phyloP scores from a whole-genome alignment of 2,888 invertebrate genomes.

The Troilus luridus region DNA sequence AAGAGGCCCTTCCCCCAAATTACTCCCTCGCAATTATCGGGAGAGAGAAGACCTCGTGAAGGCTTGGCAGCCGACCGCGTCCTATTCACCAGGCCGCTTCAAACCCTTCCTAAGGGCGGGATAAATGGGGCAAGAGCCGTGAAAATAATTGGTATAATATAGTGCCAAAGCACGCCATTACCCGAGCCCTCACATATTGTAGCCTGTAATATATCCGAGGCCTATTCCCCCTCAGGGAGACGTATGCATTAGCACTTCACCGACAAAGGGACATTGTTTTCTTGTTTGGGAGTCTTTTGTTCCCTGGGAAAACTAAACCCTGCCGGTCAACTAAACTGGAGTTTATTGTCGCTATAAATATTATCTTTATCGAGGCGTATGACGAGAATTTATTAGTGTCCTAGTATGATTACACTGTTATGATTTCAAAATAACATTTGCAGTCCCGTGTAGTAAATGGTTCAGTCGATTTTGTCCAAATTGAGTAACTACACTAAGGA shows the following conservation, averaged over 20 bases:
- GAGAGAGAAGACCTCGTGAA: background rate
- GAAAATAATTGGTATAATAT: slow-evolving; percentile 59
- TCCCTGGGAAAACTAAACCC: background rate
- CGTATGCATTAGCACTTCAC: background rate
- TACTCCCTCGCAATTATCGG: slow-evolving; percentile 29
- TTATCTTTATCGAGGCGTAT: no score
- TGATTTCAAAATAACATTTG: no score
- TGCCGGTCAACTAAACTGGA: background rate
- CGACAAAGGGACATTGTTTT: background rate
- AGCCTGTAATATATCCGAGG: background rate
- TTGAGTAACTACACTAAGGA: no score
- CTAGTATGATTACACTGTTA: no score
- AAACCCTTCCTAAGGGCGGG: background rate
- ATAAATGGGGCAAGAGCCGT: slow-evolving; percentile 52
- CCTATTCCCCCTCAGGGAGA: background rate
- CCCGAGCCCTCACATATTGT: slow-evolving; percentile 1
- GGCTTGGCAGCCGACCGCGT: slow-evolving; percentile 17
- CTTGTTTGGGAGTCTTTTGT: background rate
- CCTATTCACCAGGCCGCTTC: background rate
- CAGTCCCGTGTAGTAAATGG: no score
- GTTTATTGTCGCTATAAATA: background rate
- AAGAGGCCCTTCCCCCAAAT: background rate
- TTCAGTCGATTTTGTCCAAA: no score
- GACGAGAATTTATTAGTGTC: no score
- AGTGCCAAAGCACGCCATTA: slow-evolving; percentile 47